Conservation (phyloP, 2,113 vertebrate species). For the Shinisaurus crocodilurus region DNA sequence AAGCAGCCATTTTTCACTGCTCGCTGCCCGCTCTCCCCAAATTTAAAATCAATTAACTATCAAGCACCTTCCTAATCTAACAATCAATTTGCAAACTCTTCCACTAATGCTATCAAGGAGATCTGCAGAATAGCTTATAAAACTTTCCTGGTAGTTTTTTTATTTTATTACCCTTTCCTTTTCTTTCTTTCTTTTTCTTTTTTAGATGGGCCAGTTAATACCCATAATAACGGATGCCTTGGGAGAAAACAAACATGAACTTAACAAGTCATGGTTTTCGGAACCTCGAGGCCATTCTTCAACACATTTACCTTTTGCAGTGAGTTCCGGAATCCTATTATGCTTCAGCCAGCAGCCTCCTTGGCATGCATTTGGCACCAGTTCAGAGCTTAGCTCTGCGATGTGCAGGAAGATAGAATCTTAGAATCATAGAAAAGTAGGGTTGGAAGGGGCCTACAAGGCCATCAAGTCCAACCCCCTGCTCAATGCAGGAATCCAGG, state of each 20-base stretch:
- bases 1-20: constrained; percentile 36
- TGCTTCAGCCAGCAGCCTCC: too few species aligned
- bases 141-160: neutral
- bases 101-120: constrained; percentile 69
- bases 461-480: too few species aligned
- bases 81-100: constrained; percentile 77
- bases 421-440: too few species aligned
- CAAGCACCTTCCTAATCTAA: constrained; percentile 65
- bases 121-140: constrained; percentile 74
- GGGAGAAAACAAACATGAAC: constrained; percentile 64
- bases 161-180: too few species aligned
- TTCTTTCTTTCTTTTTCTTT: constrained; percentile 28
- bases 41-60: constrained; percentile 50
- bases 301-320: constrained; percentile 66
- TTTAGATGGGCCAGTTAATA: constrained; percentile 65
- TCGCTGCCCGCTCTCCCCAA: constrained; percentile 31
- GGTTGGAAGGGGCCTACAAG: too few species aligned
- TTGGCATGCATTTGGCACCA: neutral
- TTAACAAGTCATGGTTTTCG: constrained; percentile 71
- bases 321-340: constrained; percentile 35
- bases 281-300: constrained; percentile 67
- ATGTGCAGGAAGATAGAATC: neutral
- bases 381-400: neutral
- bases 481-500: too few species aligned
- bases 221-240: constrained; percentile 69